Conservation (phyloP, 2,888 invertebrate species). For the Eurytoma californica region DNA sequence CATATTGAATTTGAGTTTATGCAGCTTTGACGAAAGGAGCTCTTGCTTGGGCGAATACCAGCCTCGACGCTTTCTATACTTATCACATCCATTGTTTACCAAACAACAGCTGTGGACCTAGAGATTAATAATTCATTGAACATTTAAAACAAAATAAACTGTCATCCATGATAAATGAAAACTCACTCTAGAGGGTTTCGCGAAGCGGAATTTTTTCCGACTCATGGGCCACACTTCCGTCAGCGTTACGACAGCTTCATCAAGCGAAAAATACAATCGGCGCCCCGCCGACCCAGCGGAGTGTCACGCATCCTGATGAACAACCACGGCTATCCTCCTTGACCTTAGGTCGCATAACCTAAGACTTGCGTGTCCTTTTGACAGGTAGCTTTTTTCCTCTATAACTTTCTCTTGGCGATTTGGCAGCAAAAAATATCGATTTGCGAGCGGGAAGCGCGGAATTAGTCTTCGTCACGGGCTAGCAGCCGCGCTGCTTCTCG, state of each 20-base stretch:
- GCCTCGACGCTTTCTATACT: constrained; percentile 69
- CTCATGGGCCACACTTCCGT: constrained; percentile 37
- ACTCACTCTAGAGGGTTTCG: constrained; percentile 39
- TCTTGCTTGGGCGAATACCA: constrained; percentile 67
- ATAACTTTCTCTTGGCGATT: no score
- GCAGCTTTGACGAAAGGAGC: constrained; percentile 67
- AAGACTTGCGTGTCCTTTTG: background rate
- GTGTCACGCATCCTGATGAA: constrained; percentile 15
- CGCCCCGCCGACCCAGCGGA: constrained; percentile 16
- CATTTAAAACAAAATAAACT: background rate
- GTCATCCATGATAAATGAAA: background rate
- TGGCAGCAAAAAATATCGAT: no score
- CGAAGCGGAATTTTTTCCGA: constrained; percentile 22
- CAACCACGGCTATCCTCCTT: constrained; percentile 16
- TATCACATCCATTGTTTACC: constrained; percentile 69
- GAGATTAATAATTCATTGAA: background rate
- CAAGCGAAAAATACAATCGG: background rate
- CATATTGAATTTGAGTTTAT: constrained; percentile 72
- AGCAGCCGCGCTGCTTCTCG: background rate
- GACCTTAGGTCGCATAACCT: constrained; percentile 45
- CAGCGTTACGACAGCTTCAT: background rate
- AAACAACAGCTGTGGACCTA: constrained; percentile 22
- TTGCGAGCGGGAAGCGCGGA: no score
- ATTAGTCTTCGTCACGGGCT: background rate
- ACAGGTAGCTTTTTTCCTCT: no score